Evolutionary conservation across 1,140 invertebrate species (phyloP), one percentile per base, ranked within the genome.

Genomic region (Trachelipus rathkii): DNA sequence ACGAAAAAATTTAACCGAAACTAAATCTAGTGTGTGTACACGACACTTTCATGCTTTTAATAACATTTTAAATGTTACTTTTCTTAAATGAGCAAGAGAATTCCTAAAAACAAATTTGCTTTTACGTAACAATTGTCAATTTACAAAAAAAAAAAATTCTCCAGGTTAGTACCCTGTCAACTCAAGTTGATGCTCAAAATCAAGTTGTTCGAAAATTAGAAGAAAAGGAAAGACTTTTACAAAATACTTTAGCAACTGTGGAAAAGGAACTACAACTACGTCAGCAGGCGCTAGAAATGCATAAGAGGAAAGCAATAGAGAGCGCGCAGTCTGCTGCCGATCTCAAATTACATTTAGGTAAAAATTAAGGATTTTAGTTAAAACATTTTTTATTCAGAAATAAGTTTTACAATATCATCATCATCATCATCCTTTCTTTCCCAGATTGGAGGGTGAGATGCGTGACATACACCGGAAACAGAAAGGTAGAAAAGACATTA

Each of bases 271-370:
- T 97, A 67, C 89, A 92, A 78, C 85, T 96, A 68, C 86, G 95
- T 21, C 94, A 96, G 83, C 94, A 97, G 84, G 93, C 94, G 0
- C 95, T 97, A 92, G 97, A 99, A 85, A 93, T 96, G 90, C 94
- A 98, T 85, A 98, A 98, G 85, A 87, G 97, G 11, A 98, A 99
- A 87, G 96, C 96, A 5, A 95, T 96, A 75, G 95, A 97, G 84
- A 84, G 83, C 78, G 93, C 95, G 2, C 97, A 99, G 84, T 96
- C 95, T 66, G 95, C 96, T 1, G 95, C 95, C 0, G 97, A 99
- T 88, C 88, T 99, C 1, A 98, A 98, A 87, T 88, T 99, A 69
- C 96, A 98, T 90, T 89, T 99, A 78, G 95, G 95, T 91, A 88
- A 89, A 33, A 3, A 33, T 33, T 33, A 1, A 33, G 33, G 33